Conservation (phyloP, 1,140 invertebrate species). For the Delia radicum region DNA sequence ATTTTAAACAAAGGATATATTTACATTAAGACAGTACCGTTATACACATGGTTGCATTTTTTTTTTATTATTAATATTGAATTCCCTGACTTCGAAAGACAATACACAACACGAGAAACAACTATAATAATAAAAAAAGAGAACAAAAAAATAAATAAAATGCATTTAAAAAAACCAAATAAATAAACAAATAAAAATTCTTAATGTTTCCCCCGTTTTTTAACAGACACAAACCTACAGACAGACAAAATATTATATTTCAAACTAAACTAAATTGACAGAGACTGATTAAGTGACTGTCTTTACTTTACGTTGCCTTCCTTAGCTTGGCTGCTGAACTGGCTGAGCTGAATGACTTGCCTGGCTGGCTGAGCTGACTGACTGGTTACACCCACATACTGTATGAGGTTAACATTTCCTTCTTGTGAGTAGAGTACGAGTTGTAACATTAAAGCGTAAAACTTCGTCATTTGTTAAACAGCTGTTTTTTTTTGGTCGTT, state of each 20-base stretch:
- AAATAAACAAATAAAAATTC: neutral
- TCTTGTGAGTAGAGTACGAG: neutral
- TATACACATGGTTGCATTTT: neutral
- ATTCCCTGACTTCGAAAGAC: too few relatives aligned
- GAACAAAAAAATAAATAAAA: neutral
- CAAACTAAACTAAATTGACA: neutral
- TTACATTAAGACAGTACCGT: neutral
- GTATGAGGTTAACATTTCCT: neutral
- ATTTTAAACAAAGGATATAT: neutral
- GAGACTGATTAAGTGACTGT: slow-evolving; percentile 1
- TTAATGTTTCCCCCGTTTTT: neutral
- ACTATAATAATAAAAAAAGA: neutral
- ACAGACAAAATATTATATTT: neutral
- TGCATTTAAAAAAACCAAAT: neutral
- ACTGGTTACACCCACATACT: neutral
- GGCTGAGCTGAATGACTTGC: neutral
- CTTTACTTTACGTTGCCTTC: neutral
- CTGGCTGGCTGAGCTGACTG: neutral
- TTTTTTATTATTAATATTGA: neutral
- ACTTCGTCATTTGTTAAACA: neutral
- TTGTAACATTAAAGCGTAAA: neutral
- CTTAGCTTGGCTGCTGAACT: neutral
- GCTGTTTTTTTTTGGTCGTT: neutral
- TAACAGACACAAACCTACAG: neutral
- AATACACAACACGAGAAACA: neutral